Evolutionary conservation across 2,888 invertebrate genomes (phyloP), one percentile per base, ranked within the genome.

Genomic region (Branchinecta sandiegonensis): DNA sequence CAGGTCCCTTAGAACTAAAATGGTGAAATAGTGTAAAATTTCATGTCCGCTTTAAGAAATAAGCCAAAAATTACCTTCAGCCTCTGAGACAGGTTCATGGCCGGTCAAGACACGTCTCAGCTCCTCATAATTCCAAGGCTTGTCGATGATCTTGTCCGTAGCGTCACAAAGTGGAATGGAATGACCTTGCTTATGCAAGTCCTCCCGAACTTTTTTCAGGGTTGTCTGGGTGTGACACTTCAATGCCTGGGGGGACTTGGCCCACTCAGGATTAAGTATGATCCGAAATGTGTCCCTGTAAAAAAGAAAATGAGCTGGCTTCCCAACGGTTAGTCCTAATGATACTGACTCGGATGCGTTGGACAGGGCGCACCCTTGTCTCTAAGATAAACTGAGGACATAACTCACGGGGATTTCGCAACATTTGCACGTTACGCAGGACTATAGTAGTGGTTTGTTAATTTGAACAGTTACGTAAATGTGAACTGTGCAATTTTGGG

Each of bases 191-290:
- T 75, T 76, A 74, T 69, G 75, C 74, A 77, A 79, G 75, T 75
- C 79, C 76, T 71, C 75, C 71, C 75, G 81, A 77, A 79, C 78
- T 74, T 78, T 76, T 75, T 79, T 78, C 71, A 80, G 74, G 63
- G 78, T 78, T 47, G 78, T 78, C 72, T 75, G 76, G 73, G 80
- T 76, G 74, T 79, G 79, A 71, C 79, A 80, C 74, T 77, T 79
- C 70, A 78, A 77, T 71, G 76, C 79, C 72, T 76, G 76, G 72
- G 76, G 74, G 72, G 78, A 76, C 74, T 79, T 80, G 75, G 82
- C 83, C 84, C 84, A 84, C 74, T 80, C 78, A 69, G 82, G 83
- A 70, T 82, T 79, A 73, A 80, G 79, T 74, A 81, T 79, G 73
- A 84, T 71, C 48, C 73, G 69, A 65, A 76, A 71, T 14, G 75